These are phyloP conservation scores for Lithophane semibrunnea DNA, from an alignment of 2,888 invertebrate genomes.

Conservation along the genomic window DNA sequence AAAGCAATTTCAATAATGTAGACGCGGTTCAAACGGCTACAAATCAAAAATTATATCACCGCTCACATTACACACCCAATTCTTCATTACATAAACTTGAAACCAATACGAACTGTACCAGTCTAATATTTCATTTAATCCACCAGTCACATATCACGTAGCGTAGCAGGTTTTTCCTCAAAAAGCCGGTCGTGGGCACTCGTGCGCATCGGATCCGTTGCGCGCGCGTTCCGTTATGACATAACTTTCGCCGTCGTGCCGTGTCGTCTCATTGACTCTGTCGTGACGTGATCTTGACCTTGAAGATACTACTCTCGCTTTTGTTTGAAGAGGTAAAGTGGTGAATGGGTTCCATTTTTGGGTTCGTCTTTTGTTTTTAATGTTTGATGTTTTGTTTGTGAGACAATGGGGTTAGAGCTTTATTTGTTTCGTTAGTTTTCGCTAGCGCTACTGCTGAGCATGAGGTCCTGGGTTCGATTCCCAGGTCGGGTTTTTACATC, in stretches of 20 bases:
- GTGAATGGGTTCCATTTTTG: conserved; percentile 22
- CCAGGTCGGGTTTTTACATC: no score
- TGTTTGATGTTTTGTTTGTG: not conserved
- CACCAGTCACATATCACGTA: conserved; percentile 30
- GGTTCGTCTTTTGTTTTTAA: conserved; percentile 12
- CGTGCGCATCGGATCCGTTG: conserved; percentile 58
- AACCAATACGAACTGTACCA: conserved; percentile 27
- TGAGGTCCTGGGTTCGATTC: no score
- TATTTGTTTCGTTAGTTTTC: not conserved
- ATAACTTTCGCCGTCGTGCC: conserved; percentile 63
- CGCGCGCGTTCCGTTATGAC: conserved; percentile 63
- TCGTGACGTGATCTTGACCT: conserved; percentile 65
- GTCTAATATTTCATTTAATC: conserved; percentile 40
- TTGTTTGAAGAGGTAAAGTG: conserved; percentile 34
- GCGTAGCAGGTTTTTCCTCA: conserved; percentile 55
- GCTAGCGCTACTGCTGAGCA: no score
- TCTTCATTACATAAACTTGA: conserved; percentile 46
- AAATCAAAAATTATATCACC: conserved; percentile 45
- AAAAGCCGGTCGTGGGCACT: conserved; percentile 49
- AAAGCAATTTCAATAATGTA: no score
- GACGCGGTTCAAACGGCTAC: not conserved
- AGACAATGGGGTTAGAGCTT: not conserved
- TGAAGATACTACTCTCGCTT: conserved; percentile 58
- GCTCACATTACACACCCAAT: not conserved
- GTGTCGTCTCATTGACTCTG: conserved; percentile 59